Evolutionary conservation across 2,113 vertebrate genomes (phyloP).

Genomic region (Ciconia boyciana): DNA sequence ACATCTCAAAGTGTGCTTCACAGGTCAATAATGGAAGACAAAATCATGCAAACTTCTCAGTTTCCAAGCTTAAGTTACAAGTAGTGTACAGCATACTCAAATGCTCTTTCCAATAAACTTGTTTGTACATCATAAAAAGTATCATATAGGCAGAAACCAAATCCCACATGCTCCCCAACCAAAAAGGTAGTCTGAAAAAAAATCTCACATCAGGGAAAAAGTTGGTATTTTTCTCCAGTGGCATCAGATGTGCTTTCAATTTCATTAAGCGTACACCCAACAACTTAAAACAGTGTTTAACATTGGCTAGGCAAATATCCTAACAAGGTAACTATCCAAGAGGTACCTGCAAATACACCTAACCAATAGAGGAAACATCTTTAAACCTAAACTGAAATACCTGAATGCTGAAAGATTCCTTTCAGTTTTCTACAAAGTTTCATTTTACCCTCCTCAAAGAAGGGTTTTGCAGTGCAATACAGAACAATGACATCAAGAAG

Average conservation of each 20-base stretch:
- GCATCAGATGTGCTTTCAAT: neutral
- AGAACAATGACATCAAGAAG: neutral
- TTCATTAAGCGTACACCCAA: neutral
- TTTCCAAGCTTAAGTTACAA: neutral
- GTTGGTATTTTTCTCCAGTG: accelerated
- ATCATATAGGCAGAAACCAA: neutral
- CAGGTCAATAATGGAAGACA: neutral
- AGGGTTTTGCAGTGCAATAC: neutral
- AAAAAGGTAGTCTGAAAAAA: neutral
- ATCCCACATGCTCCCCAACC: neutral
- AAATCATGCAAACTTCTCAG: neutral
- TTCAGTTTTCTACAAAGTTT: neutral
- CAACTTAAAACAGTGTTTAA: neutral
- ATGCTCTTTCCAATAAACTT: neutral
- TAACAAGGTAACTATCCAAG: neutral
- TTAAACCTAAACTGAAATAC: neutral
- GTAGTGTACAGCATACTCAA: neutral
- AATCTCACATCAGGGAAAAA: neutral
- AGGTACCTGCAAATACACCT: neutral
- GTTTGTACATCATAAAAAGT: neutral
- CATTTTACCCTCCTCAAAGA: neutral
- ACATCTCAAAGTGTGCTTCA: neutral
- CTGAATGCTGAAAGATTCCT: neutral
- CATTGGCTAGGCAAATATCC: neutral
- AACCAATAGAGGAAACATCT: neutral